These are phyloP conservation scores for Venusia cambrica DNA, from an alignment of 2,888 invertebrate species.

Conservation along the genomic window DNA sequence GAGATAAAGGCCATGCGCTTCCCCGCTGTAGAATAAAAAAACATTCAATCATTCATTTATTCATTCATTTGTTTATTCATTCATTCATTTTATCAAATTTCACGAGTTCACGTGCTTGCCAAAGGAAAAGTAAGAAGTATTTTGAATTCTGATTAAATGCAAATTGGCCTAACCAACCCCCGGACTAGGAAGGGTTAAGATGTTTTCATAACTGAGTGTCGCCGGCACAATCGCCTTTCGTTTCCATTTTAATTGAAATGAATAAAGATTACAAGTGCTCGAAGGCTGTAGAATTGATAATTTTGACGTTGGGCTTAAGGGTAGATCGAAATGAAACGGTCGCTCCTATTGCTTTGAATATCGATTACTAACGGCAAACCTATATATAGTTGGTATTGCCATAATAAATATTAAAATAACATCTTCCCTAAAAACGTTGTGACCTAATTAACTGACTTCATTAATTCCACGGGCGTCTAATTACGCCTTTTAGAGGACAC, in stretches of 20 bases:
- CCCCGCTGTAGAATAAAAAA: no score
- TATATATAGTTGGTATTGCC: no score
- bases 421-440: no score
- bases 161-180: slow-evolving; percentile 54
- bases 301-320: slow-evolving; percentile 4
- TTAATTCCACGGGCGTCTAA: no score
- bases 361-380: no score
- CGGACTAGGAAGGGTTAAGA: slow-evolving; percentile 63
- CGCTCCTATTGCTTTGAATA: no score
- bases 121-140: slow-evolving; percentile 38
- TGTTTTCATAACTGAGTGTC: slow-evolving; percentile 74
- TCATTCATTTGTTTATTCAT: slow-evolving; percentile 2
- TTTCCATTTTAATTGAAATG: slow-evolving; percentile 37
- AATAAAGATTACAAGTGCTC: slow-evolving; percentile 35
- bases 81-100: slow-evolving; percentile 9
- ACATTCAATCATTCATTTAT: slow-evolving; percentile 1
- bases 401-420: no score
- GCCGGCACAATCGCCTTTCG: slow-evolving; percentile 36
- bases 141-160: slow-evolving; percentile 65
- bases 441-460: no score
- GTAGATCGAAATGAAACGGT: not conserved
- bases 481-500: no score
- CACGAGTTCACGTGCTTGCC: not conserved
- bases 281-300: slow-evolving; percentile 30
- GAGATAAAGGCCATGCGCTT: no score